Evolutionary conservation across 2,113 vertebrate genomes (phyloP).

Genomic region (Turdus rufiventris): DNA sequence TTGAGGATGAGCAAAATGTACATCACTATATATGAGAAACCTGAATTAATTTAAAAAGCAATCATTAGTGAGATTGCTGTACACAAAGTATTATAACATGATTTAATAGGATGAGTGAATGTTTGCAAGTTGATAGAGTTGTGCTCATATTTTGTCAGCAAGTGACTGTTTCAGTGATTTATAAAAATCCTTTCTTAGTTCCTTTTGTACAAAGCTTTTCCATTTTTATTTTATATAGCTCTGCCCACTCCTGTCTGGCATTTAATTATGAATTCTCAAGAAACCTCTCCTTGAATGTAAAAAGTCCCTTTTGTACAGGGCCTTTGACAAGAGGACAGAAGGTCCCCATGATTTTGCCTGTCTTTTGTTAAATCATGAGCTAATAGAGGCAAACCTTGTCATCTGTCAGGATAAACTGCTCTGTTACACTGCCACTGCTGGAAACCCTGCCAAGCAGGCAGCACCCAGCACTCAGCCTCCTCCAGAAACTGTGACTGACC

Average conservation of each 20-base stretch:
- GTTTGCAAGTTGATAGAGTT: not conserved
- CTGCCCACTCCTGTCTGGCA: slow-evolving; percentile 28
- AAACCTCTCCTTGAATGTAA: slow-evolving; percentile 34
- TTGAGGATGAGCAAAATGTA: not conserved
- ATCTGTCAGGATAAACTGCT: slow-evolving; percentile 35
- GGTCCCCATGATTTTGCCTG: not conserved
- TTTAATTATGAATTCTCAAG: slow-evolving; percentile 64
- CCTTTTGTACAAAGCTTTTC: not conserved
- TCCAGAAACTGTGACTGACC: not conserved
- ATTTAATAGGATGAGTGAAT: not conserved
- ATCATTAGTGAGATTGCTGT: not conserved
- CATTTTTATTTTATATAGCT: not conserved
- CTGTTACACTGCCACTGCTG: not conserved
- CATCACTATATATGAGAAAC: not conserved
- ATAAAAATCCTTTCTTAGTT: not conserved
- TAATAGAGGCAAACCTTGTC: slow-evolving; percentile 34
- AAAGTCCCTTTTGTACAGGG: slow-evolving; percentile 18
- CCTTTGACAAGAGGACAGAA: slow-evolving; percentile 33
- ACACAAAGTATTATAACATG: not conserved
- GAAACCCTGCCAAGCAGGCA: not conserved
- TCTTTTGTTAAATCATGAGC: slow-evolving; percentile 49
- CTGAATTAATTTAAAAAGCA: not conserved
- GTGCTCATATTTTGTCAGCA: not conserved
- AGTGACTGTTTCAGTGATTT: not conserved
- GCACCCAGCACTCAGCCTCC: not conserved